These are phyloP conservation scores for Stratiomys singularior DNA, from an alignment of 2,888 invertebrate genomes.

Conservation along the genomic window DNA sequence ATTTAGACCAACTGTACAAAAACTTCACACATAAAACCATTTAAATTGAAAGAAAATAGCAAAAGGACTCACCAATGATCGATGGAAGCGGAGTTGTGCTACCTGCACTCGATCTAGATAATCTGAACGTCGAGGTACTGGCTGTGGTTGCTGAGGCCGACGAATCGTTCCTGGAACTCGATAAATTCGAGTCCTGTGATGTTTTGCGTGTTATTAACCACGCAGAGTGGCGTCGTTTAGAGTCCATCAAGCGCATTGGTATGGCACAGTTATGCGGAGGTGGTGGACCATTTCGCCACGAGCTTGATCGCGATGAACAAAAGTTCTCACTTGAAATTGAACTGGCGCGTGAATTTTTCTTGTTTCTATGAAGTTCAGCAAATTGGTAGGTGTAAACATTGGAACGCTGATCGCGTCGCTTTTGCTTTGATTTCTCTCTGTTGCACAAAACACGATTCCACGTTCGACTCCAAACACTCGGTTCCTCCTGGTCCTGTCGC, in stretches of 20 bases:
- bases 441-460: slow-evolving; percentile 65
- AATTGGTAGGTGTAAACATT: slow-evolving; percentile 81
- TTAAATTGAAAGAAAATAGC: not conserved
- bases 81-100: slow-evolving; percentile 68
- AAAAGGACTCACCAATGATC: slow-evolving; percentile 60
- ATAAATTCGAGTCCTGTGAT: slow-evolving; percentile 90
- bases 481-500: slow-evolving; percentile 58
- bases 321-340: slow-evolving; percentile 91
- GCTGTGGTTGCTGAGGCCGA: slow-evolving; percentile 91
- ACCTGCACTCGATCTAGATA: slow-evolving; percentile 81
- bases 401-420: slow-evolving; percentile 67
- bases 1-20: no score
- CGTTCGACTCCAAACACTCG: slow-evolving; percentile 60
- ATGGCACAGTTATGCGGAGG: slow-evolving; percentile 77
- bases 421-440: slow-evolving; percentile 57
- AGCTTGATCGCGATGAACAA: slow-evolving; percentile 87
- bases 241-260: slow-evolving; percentile 77
- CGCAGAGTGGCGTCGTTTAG: slow-evolving; percentile 83
- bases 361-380: slow-evolving; percentile 76
- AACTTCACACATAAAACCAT: not conserved
- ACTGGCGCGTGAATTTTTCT: slow-evolving; percentile 80
- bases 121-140: slow-evolving; percentile 89
- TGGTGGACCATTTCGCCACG: slow-evolving; percentile 80
- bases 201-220: slow-evolving; percentile 93
- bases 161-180: slow-evolving; percentile 90